Evolutionary conservation across 1,140 invertebrate genomes (phyloP).

Genomic region (Brachionus paranguensis): DNA sequence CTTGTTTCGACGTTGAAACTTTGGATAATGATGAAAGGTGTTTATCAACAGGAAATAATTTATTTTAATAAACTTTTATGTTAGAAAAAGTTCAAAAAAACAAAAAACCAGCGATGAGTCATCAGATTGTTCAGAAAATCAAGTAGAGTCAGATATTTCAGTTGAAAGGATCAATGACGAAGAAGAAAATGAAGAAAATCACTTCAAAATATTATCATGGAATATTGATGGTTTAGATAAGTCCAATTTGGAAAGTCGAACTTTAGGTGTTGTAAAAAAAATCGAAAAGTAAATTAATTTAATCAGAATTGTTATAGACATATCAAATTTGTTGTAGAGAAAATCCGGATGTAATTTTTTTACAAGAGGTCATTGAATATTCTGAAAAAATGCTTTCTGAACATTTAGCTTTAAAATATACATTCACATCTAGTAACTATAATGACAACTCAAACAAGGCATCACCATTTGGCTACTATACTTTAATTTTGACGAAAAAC

Average conservation of each 20-base stretch:
- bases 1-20: slow-evolving; percentile 1
- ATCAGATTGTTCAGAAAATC: not conserved
- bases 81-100: not conserved
- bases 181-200: not conserved
- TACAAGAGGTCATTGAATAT: slow-evolving; percentile 62
- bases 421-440: slow-evolving; percentile 48
- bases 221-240: slow-evolving; percentile 64
- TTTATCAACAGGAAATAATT: not conserved
- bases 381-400: slow-evolving; percentile 48
- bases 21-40: not conserved
- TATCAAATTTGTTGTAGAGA: slow-evolving; percentile 50
- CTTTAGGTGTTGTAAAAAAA: slow-evolving; percentile 57
- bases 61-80: not conserved
- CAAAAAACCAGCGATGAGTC: not conserved
- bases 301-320: too few species aligned
- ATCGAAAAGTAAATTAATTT: slow-evolving; percentile 56
- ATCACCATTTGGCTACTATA: not conserved
- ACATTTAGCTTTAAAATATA: slow-evolving; percentile 41
- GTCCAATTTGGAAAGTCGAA: slow-evolving; percentile 59
- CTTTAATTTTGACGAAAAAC: slow-evolving; percentile 54
- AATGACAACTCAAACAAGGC: slow-evolving; percentile 40
- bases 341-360: slow-evolving; percentile 61
- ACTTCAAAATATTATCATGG: slow-evolving; percentile 56
- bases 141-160: not conserved
- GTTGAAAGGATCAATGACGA: not conserved